Evolutionary conservation across 2,888 invertebrate genomes (phyloP).

Genomic region (Thecophora atra): DNA sequence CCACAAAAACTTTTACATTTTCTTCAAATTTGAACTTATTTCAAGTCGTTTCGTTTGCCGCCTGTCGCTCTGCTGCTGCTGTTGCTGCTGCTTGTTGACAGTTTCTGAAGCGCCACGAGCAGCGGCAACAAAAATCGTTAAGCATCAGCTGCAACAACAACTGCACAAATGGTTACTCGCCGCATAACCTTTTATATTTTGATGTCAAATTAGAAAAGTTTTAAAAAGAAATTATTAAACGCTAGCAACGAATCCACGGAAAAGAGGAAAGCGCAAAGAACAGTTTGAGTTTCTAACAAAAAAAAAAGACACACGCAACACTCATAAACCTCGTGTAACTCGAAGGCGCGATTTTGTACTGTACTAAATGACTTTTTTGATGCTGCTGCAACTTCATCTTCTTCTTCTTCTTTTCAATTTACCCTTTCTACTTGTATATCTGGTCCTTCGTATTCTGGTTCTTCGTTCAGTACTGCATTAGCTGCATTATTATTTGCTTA

Average conservation of each 20-base stretch:
- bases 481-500: conserved; percentile 38
- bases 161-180: not conserved
- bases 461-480: conserved; percentile 22
- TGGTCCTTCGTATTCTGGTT: no score
- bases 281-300: not conserved
- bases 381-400: not conserved
- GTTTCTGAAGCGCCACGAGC: conserved; percentile 1
- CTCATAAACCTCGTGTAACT: not conserved
- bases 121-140: not conserved
- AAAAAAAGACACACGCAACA: not conserved
- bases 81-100: conserved; percentile 8
- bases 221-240: conserved; percentile 38
- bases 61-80: not conserved
- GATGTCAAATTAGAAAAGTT: conserved; percentile 41
- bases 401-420: not conserved
- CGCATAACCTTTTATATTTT: conserved; percentile 38
- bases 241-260: not conserved
- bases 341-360: not conserved
- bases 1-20: conserved; percentile 11
- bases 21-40: conserved; percentile 18
- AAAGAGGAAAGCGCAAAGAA: not conserved
- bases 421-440: not conserved
- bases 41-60: not conserved
- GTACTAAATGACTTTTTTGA: not conserved
- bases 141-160: conserved; percentile 1